phyloP scores from a whole-genome alignment of 2,797 vertebrate species.

The Hypotaenidia okinawae region DNA sequence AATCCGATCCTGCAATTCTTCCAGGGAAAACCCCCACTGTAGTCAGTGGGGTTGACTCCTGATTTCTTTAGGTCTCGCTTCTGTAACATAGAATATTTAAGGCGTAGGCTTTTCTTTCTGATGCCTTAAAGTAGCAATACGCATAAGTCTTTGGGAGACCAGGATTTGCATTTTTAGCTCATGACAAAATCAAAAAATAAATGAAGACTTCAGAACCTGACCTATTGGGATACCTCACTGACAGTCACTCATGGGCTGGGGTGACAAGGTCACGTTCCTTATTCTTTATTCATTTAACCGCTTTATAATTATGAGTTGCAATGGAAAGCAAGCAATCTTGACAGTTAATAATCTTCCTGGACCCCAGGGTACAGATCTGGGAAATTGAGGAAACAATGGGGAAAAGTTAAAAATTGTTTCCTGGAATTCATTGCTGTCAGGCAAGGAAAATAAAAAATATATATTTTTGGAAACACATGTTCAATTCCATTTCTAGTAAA shows the following conservation, averaged over 20 bases:
- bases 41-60: not conserved
- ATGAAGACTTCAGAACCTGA: conserved; percentile 46
- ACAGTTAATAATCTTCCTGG: conserved; percentile 47
- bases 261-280: conserved; percentile 62
- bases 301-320: conserved; percentile 59
- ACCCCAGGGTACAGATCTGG: conserved; percentile 20
- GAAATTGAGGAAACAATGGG: conserved; percentile 12
- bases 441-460: not conserved
- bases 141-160: not conserved
- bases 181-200: conserved; percentile 4
- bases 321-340: conserved; percentile 36
- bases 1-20: conserved; percentile 2
- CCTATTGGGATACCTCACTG: conserved; percentile 54
- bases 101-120: not conserved
- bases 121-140: not conserved
- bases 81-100: not conserved
- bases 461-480: not conserved
- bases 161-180: not conserved
- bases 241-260: conserved; percentile 47
- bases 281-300: conserved; percentile 61
- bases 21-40: not conserved
- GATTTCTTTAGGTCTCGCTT: not conserved
- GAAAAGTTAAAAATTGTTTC: conserved; percentile 34
- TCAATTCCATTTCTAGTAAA: not conserved
- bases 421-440: not conserved